Evolutionary conservation across 2,888 invertebrate genomes (phyloP), one percentile per base, ranked within the genome.

Genomic region (Steromphala cineraria): DNA sequence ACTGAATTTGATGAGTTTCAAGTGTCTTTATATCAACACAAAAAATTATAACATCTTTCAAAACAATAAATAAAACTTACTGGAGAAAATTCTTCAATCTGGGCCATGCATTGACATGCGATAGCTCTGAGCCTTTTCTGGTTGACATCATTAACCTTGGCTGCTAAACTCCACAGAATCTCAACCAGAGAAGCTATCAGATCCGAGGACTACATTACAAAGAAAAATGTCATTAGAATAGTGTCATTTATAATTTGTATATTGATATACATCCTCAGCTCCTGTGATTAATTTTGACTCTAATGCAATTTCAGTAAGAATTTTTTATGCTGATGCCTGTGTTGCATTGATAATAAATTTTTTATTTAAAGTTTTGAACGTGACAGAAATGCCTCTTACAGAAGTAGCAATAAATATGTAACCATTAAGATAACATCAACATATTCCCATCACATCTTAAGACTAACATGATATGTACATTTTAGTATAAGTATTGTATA

Each of bases 91-190:
- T 86, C 84, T 79, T 91, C 91, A 80, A 91, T 74, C 81, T 90
- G 90, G 21, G 82, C 78, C 13, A 91, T 82, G 79, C 91, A 91
- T 67, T 89, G 89, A 81, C 90, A 91, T 17, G 86, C 88, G 79
- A 86, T 85, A 31, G 88, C 87, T 67, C 90, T 79, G 19, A 90
- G 78, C 53, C 87, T 80, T 5, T 86, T 82, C n/a, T 83, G 87
- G n/a, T 83, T 83, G 24, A 87, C 81, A 40, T 89, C 85, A 78
- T 90, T 90, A 17, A 87, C 85, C 80, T 84, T 83, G 56, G 82
- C 77, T n/a, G 89, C 79, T 53, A 89, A 56, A 53, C 86, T 84
- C 79, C 78, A 80, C 75, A 86, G 80, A 7, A 77, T 53, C 2
- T 84, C 82, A 21, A 87, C 82, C n/a, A 88, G 78, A 19, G 81